These are phyloP conservation scores for Noctua janthina DNA, from an alignment of 2,888 invertebrate species.

Conservation along the genomic window DNA sequence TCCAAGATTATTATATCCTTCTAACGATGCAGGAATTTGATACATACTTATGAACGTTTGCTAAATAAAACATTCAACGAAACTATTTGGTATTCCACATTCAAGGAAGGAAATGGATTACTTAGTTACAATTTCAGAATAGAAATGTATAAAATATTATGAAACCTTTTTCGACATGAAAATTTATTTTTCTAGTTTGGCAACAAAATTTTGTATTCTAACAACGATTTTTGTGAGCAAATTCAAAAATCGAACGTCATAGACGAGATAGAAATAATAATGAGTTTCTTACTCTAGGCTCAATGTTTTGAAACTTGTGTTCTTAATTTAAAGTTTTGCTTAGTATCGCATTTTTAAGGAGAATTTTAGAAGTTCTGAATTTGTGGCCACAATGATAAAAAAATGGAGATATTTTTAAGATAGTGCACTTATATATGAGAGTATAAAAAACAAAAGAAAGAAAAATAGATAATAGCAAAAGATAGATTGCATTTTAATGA, in stretches of 20 bases:
- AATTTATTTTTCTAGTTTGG: conserved; percentile 7
- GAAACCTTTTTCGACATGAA: neutral
- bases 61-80: neutral
- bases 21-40: neutral
- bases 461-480: no score
- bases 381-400: neutral
- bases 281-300: conserved; percentile 18
- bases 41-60: neutral
- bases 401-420: neutral
- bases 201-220: conserved; percentile 30
- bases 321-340: conserved; percentile 48
- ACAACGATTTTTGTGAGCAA: conserved; percentile 27
- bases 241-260: conserved; percentile 37
- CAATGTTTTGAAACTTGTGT: conserved; percentile 27
- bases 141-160: neutral
- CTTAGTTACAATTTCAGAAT: neutral
- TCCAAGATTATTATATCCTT: neutral
- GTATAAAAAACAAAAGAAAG: no score
- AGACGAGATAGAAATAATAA: conserved; percentile 36
- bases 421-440: no score
- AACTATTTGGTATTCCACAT: neutral
- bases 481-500: neutral
- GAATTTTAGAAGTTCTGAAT: neutral
- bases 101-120: neutral
- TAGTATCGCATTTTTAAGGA: neutral